Base-by-base conservation (phyloP, 2,888 invertebrate genomes). In the Idaea dimidiata region DNA sequence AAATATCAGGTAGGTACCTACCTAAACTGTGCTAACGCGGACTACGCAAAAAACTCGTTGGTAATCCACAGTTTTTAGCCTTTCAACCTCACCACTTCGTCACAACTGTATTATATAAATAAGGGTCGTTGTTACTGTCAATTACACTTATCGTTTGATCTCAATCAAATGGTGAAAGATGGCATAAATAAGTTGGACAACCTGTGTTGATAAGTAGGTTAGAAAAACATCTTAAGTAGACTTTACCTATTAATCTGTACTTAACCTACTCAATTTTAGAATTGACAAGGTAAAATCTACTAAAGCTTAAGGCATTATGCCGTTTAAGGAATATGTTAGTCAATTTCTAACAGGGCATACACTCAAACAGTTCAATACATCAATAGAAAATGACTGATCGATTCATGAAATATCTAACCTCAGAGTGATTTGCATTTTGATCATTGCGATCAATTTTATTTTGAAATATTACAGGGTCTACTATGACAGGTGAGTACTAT, bases 381-480 rank as follows among this genome's bases (percentile, higher is more conserved):
- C 17, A 56, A 56, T 16, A 16, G 56, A 6, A 59, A 62, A 58
- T 68, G 62, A 65, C 62, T 56, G 60, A 65, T 63, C 58, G 54
- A 18, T 43, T 43, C 43, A 53, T 59, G 33, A 32, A 59, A 17
- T 59, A 54, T 58, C 17, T 32, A 60, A 43, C 63, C 62, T 63
- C 63, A n/a, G n/a, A n/a, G 58, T 62, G 59, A 59, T 57, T 60
- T 58, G 56, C 57, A 59, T 65, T 60, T 59, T 43, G 43, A 43
- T 43, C 43, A 61, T 59, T 31, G 43, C 17, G 61, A 61, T 60
- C 59, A 64, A 24, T 17, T 54, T 62, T 54, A 58, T 59, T 62
- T 59, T 62, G 60, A 66, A 59, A 56, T 62, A 65, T 61, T 60
- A 57, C 16, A 32, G 56, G 24, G 57, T 33, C 59, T 60, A 17